These are phyloP conservation scores for Cybosia mesomella DNA, from an alignment of 2,888 invertebrate species.

Conservation along the genomic window DNA sequence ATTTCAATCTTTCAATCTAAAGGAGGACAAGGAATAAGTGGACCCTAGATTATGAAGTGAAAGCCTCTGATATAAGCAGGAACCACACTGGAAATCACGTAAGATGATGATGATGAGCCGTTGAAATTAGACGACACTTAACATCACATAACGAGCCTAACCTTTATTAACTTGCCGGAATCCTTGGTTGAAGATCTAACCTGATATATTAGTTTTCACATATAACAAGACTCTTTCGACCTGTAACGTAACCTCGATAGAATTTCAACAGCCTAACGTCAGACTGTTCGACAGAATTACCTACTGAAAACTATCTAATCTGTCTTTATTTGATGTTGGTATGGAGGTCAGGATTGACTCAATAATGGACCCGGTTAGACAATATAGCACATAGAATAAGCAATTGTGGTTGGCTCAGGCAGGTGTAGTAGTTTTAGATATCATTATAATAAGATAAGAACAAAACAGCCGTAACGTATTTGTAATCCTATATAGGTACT, in stretches of 20 bases:
- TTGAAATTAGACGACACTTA: constrained; percentile 7
- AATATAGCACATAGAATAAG: constrained; percentile 16
- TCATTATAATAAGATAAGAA: neutral
- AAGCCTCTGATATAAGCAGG: no score
- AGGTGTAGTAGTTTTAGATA: neutral
- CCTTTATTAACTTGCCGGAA: constrained; percentile 1
- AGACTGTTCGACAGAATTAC: constrained; percentile 6
- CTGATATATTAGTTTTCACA: constrained; percentile 22
- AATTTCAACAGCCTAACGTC: constrained; percentile 8
- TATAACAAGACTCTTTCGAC: constrained; percentile 11
- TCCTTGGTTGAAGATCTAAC: neutral
- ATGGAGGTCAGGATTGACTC: constrained; percentile 16
- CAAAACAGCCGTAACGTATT: neutral
- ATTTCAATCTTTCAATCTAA: no score
- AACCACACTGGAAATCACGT: no score
- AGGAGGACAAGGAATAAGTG: no score
- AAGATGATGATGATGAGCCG: no score
- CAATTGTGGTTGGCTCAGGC: neutral
- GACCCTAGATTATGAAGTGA: no score
- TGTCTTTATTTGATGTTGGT: constrained; percentile 8
- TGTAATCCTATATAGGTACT: neutral
- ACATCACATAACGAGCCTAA: constrained; percentile 14
- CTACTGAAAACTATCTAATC: constrained; percentile 6
- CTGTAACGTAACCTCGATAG: constrained; percentile 13
- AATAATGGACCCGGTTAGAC: constrained; percentile 16